Base-by-base conservation (phyloP, 2,797 vertebrate genomes). In the Prionace glauca region DNA sequence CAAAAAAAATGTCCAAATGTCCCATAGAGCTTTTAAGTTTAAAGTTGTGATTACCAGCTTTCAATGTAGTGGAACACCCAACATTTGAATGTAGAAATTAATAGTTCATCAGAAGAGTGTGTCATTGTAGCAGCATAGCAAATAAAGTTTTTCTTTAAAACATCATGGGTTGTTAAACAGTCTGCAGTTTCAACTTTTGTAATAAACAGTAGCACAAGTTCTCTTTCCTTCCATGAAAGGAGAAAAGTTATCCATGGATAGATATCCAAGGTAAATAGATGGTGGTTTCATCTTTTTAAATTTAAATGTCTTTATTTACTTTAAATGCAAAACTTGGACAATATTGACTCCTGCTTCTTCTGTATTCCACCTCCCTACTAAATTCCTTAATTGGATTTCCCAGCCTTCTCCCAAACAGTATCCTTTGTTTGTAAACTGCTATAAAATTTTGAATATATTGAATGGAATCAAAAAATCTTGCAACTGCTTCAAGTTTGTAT, bases 21-120 rank as follows among this genome's bases (percentile, higher is more conserved):
- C 36, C 22, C 65, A 36, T 24, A 69, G 24, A 7, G 90, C 56
- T 60, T 92, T 92, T 69, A 36, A 29, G n/a, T 24, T 92, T 69
- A 67, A 14, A 9, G 12, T 69, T 90, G 16, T 69, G 90, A 41
- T n/a, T 67, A 92, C 65, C 65, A 91, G 60, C 60, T 91, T 91
- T 60, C 88, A 92, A 92, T 22, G 20, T 92, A 24, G 9, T 69
- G 90, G 36, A 92, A 92, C n/a, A 67, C 0, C 20, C 18, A 20
- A 92, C n/a, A 92, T 50, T 92, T 50, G n/a, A 92, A 92, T 92
- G 81, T 84, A n/a, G 62, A 22, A 69, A 50, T 92, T 41, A 92
- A 69, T 5, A 41, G 62, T 69, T 41, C 1, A 92, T 92, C 22
- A 69, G n/a, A 90, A 88, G 29, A 62, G 56, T 3, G 67, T 41